These are phyloP conservation scores for Athalia cordata DNA, from an alignment of 2,888 invertebrate species.

Conservation along the genomic window DNA sequence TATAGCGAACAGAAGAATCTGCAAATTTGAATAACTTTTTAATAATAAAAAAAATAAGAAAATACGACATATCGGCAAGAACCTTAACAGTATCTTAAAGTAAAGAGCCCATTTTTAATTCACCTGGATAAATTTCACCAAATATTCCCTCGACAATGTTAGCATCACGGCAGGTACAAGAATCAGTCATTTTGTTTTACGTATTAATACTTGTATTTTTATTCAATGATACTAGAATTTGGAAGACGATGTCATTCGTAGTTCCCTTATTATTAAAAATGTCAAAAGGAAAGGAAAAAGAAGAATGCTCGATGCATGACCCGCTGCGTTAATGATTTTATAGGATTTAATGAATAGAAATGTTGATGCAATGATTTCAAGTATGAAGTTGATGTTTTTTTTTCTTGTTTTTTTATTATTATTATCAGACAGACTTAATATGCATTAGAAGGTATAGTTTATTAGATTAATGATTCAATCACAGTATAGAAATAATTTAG, in stretches of 20 bases:
- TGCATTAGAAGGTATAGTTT: conserved; percentile 32
- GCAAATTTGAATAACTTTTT: background rate
- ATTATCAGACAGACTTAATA: conserved; percentile 3
- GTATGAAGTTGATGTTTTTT: conserved; percentile 42
- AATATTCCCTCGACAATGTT: conserved; percentile 62
- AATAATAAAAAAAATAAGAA: background rate
- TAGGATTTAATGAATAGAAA: conserved; percentile 23
- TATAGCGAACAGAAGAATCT: background rate
- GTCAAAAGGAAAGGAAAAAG: conserved; percentile 16
- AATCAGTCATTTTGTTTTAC: conserved; percentile 6
- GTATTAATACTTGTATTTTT: conserved; percentile 13
- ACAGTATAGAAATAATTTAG: conserved; percentile 42
- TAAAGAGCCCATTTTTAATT: background rate
- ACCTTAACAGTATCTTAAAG: background rate
- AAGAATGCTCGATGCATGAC: background rate
- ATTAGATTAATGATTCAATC: conserved; percentile 38
- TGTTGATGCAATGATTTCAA: conserved; percentile 15
- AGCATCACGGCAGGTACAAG: conserved; percentile 59
- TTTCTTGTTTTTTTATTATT: conserved; percentile 34
- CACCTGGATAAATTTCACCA: conserved; percentile 59
- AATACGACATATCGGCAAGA: background rate
- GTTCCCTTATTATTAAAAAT: background rate
- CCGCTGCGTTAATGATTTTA: conserved; percentile 8
- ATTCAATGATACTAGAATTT: background rate
- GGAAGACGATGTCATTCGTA: background rate